Percentiles rank a stretch among this genome's conserved stretches.
These are phyloP conservation scores for Osmoderma eremita DNA, from an alignment of 2,888 invertebrate species.

Conservation along the genomic window DNA sequence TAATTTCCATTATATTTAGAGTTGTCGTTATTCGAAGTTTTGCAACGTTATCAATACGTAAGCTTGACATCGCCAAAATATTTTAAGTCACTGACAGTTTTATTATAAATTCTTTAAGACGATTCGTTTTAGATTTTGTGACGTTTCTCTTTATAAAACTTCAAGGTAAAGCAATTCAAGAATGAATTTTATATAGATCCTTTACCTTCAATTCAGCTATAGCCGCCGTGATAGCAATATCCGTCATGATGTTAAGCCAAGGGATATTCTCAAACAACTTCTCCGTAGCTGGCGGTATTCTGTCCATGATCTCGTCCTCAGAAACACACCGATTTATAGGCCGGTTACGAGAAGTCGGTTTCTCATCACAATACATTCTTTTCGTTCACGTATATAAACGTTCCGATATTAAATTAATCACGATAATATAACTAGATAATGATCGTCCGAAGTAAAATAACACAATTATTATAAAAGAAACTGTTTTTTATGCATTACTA, in stretches of 20 bases:
- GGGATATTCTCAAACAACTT: slow-evolving; percentile 60
- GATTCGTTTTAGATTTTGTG: too few species aligned
- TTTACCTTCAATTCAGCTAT: slow-evolving; percentile 62
- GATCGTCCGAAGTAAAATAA: too few species aligned
- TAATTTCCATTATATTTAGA: too few species aligned
- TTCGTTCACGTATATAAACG: neutral
- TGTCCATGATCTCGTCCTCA: slow-evolving; percentile 54
- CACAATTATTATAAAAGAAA: too few species aligned
- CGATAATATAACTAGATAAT: neutral
- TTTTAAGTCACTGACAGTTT: too few species aligned
- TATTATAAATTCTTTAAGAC: too few species aligned
- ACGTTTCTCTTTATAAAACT: too few species aligned
- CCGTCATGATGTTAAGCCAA: slow-evolving; percentile 62
- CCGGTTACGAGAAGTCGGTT: slow-evolving; percentile 52
- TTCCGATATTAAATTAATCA: slow-evolving; percentile 8
- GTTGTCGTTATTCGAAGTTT: too few species aligned
- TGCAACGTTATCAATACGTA: neutral
- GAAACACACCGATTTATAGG: slow-evolving; percentile 55
- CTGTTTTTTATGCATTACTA: too few species aligned
- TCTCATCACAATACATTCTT: slow-evolving; percentile 51
- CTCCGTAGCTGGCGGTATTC: slow-evolving; percentile 60
- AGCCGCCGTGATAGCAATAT: slow-evolving; percentile 61
- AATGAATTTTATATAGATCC: slow-evolving; percentile 1
- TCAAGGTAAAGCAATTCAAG: too few species aligned
- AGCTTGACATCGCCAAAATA: too few species aligned